Conservation (phyloP, 1,140 invertebrate species). For the Diorhabda elongata region DNA sequence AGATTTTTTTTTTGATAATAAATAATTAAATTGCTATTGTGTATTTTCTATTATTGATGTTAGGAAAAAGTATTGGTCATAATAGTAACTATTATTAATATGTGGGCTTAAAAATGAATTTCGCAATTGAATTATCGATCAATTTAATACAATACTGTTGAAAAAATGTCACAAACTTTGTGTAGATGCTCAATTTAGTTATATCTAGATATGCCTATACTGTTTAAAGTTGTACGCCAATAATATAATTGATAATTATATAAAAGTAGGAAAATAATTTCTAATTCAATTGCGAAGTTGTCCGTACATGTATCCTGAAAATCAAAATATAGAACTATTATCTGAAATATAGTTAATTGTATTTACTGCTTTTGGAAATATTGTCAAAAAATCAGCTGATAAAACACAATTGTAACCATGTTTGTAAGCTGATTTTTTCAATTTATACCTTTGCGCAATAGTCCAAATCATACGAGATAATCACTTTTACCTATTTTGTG, state of each 20-base stretch:
- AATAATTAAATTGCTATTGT: background rate
- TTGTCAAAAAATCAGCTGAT: too few species aligned
- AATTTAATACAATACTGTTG: too few species aligned
- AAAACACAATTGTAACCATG: background rate
- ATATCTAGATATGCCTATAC: too few species aligned
- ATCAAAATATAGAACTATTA: background rate
- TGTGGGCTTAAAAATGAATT: background rate
- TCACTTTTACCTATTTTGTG: background rate
- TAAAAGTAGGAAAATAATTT: background rate
- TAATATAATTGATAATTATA: too few species aligned
- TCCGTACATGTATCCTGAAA: background rate
- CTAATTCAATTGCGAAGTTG: background rate
- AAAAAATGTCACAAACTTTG: too few species aligned
- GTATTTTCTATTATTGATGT: constrained; percentile 1
- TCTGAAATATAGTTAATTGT: background rate
- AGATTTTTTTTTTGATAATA: background rate
- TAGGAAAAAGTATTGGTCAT: background rate
- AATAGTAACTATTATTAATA: background rate
- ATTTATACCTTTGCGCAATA: background rate
- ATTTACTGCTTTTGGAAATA: background rate
- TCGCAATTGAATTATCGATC: background rate
- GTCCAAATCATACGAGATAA: background rate
- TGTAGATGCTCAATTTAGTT: too few species aligned
- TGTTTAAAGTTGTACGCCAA: too few species aligned
- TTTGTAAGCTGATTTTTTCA: background rate